These are phyloP conservation scores for Apeira syringaria DNA, from an alignment of 2,888 invertebrate genomes.

Conservation along the genomic window DNA sequence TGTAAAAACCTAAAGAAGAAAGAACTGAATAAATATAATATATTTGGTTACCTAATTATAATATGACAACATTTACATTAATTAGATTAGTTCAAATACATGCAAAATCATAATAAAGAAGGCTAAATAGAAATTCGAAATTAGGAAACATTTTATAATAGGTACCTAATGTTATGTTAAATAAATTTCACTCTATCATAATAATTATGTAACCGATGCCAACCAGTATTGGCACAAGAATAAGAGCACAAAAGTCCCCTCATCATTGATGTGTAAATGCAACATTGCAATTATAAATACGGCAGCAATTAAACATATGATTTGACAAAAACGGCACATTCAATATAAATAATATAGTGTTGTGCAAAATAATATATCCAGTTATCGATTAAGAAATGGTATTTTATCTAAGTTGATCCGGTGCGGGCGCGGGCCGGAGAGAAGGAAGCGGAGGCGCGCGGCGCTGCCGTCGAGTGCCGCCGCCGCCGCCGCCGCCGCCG, in stretches of 20 bases:
- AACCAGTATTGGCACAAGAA: not conserved
- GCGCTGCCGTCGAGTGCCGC: conserved; percentile 50
- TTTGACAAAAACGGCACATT: conserved; percentile 32
- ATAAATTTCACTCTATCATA: too few relatives aligned
- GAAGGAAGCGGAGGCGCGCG: conserved; percentile 16
- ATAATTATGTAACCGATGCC: too few relatives aligned
- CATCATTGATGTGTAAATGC: not conserved
- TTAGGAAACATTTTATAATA: too few relatives aligned
- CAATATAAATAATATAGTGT: conserved; percentile 34
- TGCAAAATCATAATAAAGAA: too few relatives aligned
- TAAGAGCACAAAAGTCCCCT: not conserved
- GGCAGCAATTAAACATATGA: conserved; percentile 24
- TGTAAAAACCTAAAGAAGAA: too few relatives aligned
- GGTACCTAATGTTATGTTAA: too few relatives aligned
- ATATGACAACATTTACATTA: too few relatives aligned
- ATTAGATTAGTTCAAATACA: too few relatives aligned
- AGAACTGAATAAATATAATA: too few relatives aligned
- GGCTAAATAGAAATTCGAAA: too few relatives aligned
- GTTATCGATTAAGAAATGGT: conserved; percentile 62
- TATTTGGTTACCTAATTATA: too few relatives aligned
- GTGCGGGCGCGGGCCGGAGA: conserved; percentile 26
- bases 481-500: too few relatives aligned
- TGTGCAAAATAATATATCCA: conserved; percentile 50
- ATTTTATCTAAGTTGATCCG: conserved; percentile 44
- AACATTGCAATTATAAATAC: not conserved